Base-by-base conservation (phyloP, 30 jellyfish, hydroid and myxozoan genomes). In the Cassiopea andromeda region DNA sequence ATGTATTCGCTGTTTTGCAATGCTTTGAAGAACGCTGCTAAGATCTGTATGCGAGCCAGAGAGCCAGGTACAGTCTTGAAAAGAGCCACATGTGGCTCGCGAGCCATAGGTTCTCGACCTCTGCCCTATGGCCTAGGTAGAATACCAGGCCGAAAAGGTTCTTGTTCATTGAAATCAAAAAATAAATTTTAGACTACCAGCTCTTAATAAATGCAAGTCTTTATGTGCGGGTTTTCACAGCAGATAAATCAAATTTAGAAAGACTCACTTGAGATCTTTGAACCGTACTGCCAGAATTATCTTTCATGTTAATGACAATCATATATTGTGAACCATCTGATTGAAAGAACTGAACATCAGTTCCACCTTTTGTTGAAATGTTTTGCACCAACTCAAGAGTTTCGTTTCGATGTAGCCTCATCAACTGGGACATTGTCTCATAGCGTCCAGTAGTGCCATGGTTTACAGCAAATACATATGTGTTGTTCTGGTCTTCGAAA, bases 331-430 rank as follows among this genome's bases (percentile, higher is more conserved):
- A 82, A 14, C 93, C 94, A 49, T 48, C 75, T 2, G 93, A 84
- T 67, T 50, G 6, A 85, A 91, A 91, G 8, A 78, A 13, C 59
- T 50, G 71, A 12, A 54, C 84, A 72, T 84, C 97, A 48, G 92
- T 15, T 1, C 89, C 97, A 1, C 97, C 97, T 76, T 73, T 69
- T 2, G 94, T 91, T 47, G 93, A 27, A 9, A 91, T 91, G 46
- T 84, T 77, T 46, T 91, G 97, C n/a, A 91, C 89, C 77, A 85
- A 49, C 2, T 78, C 87, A 14, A 84, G 47, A 0, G 89, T 73
- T 47, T n/a, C 87, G 49, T 83, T 84, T 27, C 81, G 80, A 48
- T 81, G 87, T 48, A 91, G 17, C 59, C 60, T 78, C 81, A 81
- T 46, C 64, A 91, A 66, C 50, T 83, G 92, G 44, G 97, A 91